Conservation (phyloP, 2,888 invertebrate genomes). For the Polyommatus icarus region DNA sequence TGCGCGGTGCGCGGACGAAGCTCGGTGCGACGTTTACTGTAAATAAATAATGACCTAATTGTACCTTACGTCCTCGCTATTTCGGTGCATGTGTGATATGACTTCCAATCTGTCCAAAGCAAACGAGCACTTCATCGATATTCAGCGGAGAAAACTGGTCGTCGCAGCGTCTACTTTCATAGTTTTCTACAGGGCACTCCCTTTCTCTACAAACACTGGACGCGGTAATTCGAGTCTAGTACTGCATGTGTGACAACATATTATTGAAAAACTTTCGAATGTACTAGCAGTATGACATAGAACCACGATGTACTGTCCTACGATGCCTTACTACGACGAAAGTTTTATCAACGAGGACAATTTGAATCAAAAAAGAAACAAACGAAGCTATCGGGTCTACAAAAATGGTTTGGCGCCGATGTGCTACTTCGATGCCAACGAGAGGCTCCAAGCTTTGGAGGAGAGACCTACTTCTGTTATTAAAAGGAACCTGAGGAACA, state of each 20-base stretch:
- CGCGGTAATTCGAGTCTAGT: constrained; percentile 25
- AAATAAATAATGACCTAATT: constrained; percentile 80
- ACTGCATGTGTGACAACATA: constrained; percentile 13
- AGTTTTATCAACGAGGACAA: constrained; percentile 75
- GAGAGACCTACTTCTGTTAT: constrained; percentile 67
- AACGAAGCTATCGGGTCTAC: constrained; percentile 75
- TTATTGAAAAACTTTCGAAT: constrained; percentile 15
- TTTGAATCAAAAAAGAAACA: constrained; percentile 73
- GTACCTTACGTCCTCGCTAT: constrained; percentile 65
- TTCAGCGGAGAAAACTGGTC: constrained; percentile 46
- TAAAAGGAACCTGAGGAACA: constrained; percentile 70
- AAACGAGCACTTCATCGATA: constrained; percentile 39
- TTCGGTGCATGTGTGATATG: constrained; percentile 60
- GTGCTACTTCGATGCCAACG: constrained; percentile 58
- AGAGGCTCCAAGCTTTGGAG: constrained; percentile 63
- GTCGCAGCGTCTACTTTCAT: constrained; percentile 61
- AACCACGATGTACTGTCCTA: constrained; percentile 45
- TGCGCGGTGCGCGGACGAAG: constrained; percentile 59
- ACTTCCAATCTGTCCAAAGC: constrained; percentile 39
- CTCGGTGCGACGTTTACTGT: constrained; percentile 61
- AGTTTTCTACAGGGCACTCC: constrained; percentile 69
- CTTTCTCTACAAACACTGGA: constrained; percentile 53
- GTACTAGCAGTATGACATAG: constrained; percentile 37
- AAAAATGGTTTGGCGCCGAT: constrained; percentile 69
- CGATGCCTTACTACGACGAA: constrained; percentile 78